These are phyloP conservation scores for Poeciliopsis turrubarensis DNA, from an alignment of 2,113 vertebrate genomes.

Conservation along the genomic window DNA sequence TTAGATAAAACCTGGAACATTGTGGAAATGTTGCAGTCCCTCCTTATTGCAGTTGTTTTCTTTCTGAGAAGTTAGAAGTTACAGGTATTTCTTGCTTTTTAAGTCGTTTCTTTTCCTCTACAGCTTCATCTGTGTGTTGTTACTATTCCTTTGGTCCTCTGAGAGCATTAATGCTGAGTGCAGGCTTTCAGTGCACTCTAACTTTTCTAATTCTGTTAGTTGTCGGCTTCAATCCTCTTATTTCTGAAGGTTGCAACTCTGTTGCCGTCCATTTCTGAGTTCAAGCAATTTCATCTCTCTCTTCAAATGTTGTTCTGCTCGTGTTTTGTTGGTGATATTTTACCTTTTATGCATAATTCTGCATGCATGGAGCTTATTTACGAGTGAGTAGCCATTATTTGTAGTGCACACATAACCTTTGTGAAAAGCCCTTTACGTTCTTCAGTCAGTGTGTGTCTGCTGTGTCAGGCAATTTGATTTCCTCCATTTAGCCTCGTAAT, in stretches of 20 bases:
- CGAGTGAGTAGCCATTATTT: slow-evolving; percentile 19
- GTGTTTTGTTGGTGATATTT: slow-evolving; percentile 11
- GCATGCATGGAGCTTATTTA: slow-evolving; percentile 11
- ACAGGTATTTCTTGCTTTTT: not conserved
- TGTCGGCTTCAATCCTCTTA: slow-evolving; percentile 4
- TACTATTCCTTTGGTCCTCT: not conserved
- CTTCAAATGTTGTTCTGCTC: slow-evolving; percentile 1
- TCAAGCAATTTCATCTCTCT: not conserved
- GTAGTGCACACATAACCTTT: slow-evolving; percentile 14
- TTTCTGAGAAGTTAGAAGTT: not conserved
- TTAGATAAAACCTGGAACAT: too few species aligned
- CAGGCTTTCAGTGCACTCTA: slow-evolving; percentile 18
- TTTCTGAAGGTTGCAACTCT: slow-evolving; percentile 8
- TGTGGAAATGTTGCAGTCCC: too few species aligned
- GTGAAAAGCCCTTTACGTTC: slow-evolving; percentile 47
- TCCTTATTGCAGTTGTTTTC: not conserved
- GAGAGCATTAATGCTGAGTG: slow-evolving; percentile 32
- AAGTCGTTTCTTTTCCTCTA: not conserved
- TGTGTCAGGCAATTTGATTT: slow-evolving; percentile 74
- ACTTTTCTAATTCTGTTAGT: slow-evolving; percentile 37
- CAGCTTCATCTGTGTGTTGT: slow-evolving; percentile 2
- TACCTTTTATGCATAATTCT: not conserved
- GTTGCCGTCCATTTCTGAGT: not conserved
- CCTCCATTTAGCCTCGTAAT: slow-evolving; percentile 75
- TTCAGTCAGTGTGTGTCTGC: slow-evolving; percentile 52